Percentiles rank a stretch among this genome's conserved stretches.
These are phyloP conservation scores for Gavialis gangeticus DNA, from an alignment of 2,113 vertebrate genomes.

Conservation along the genomic window DNA sequence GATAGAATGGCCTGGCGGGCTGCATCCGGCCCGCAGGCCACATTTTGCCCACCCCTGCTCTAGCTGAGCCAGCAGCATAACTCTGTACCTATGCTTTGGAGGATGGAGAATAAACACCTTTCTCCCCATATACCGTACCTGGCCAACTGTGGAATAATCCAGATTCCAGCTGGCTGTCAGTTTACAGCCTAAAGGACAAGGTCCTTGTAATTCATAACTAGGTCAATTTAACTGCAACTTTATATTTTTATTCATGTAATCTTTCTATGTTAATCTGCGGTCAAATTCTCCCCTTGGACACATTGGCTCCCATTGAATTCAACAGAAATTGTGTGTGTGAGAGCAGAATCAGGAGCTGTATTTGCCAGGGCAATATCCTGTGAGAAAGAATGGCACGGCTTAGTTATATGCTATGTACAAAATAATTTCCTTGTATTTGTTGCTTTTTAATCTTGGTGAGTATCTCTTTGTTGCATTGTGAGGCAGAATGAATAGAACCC, in stretches of 20 bases:
- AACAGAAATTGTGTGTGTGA: rapidly evolving
- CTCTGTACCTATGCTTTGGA: background rate
- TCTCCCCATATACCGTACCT: background rate
- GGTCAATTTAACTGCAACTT: background rate
- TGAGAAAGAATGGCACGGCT: background rate
- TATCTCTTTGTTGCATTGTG: background rate
- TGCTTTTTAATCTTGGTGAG: background rate
- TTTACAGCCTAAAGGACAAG: background rate
- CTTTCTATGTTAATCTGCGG: background rate
- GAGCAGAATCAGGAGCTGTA: background rate
- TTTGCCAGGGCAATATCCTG: background rate
- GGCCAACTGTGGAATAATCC: background rate
- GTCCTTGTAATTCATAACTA: background rate
- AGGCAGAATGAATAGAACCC: background rate
- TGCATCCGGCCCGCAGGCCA: too few species aligned
- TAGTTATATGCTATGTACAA: background rate
- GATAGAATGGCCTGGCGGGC: too few species aligned
- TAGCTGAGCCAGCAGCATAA: background rate
- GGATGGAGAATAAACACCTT: background rate
- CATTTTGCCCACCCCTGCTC: background rate
- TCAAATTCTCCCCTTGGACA: background rate
- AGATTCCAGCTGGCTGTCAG: background rate
- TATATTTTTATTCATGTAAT: background rate
- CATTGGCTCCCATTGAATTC: background rate
- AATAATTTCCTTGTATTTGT: background rate